phyloP scores from a whole-genome alignment of 1,140 invertebrate species.

The Rhizoglyphus robini region DNA sequence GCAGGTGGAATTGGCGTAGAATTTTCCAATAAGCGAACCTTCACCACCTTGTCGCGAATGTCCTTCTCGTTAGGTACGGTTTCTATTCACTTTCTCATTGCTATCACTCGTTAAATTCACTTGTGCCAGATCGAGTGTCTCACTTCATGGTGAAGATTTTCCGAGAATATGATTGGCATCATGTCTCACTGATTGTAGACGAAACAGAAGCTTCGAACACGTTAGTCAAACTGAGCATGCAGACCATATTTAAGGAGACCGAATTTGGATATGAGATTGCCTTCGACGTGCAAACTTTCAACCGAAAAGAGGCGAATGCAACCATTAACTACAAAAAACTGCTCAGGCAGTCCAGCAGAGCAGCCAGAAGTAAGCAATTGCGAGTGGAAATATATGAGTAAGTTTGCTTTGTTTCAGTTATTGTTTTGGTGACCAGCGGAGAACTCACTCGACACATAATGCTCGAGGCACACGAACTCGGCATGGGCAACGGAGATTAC shows the following conservation, averaged over 20 bases:
- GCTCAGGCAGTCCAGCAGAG: conserved; percentile 13
- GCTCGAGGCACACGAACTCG: conserved; percentile 21
- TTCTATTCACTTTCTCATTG: not conserved
- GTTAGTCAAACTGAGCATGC: not conserved
- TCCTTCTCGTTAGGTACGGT: conserved; percentile 42
- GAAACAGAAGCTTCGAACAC: conserved; percentile 30
- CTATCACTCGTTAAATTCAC: not conserved
- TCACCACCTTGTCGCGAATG: conserved; percentile 66
- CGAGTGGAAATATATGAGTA: not conserved
- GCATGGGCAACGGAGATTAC: conserved; percentile 23
- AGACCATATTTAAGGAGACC: conserved; percentile 14
- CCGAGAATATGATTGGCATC: conserved; percentile 62
- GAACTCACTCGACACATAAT: conserved; percentile 18
- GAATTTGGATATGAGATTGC: conserved; percentile 18
- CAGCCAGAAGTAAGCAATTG: conserved; percentile 13
- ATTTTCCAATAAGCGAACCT: conserved; percentile 72
- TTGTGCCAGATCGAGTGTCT: conserved; percentile 51
- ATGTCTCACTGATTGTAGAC: conserved; percentile 66
- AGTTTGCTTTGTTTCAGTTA: conserved; percentile 12
- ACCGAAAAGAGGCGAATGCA: not conserved
- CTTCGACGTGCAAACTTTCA: conserved; percentile 3
- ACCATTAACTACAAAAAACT: conserved; percentile 12
- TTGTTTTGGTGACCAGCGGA: conserved; percentile 12
- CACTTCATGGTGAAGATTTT: conserved; percentile 42
- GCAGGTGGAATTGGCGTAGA: conserved; percentile 47